phyloP scores from a whole-genome alignment of 2,888 invertebrate species.

The Cheilosia impressa region DNA sequence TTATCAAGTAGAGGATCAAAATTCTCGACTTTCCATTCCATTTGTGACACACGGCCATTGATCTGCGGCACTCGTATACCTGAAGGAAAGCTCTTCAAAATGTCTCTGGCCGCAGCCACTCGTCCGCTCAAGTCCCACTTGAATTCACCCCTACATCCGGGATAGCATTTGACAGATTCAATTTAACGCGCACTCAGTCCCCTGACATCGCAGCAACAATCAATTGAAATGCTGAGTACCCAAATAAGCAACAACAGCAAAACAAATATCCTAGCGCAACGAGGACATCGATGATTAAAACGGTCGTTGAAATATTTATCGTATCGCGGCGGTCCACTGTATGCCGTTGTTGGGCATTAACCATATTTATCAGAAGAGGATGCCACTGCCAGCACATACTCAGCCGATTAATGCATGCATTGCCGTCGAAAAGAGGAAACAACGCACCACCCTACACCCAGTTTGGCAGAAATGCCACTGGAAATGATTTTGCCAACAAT shows the following conservation, averaged over 20 bases:
- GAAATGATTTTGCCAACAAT: conserved; percentile 63
- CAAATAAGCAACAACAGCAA: conserved; percentile 50
- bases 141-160: conserved; percentile 17
- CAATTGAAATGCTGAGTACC: conserved; percentile 35
- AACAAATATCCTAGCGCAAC: conserved; percentile 43
- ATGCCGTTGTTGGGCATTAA: conserved; percentile 30
- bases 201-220: conserved; percentile 47
- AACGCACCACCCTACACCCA: not conserved
- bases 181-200: conserved; percentile 56
- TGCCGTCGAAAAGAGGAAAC: conserved; percentile 16
- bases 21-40: no score
- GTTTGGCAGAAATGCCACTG: conserved; percentile 1
- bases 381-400: not conserved
- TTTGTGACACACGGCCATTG: no score
- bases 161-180: conserved; percentile 67
- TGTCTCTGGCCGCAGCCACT: conserved; percentile 19
- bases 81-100: conserved; percentile 5
- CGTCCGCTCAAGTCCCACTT: conserved; percentile 56
- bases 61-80: not conserved
- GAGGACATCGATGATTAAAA: conserved; percentile 72
- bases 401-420: not conserved
- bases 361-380: conserved; percentile 46
- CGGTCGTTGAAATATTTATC: conserved; percentile 73
- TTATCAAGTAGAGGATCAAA: no score
- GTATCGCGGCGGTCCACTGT: conserved; percentile 29